Evolutionary conservation across 2,888 invertebrate genomes (phyloP).

Genomic region (Myopa tessellatipennis): DNA sequence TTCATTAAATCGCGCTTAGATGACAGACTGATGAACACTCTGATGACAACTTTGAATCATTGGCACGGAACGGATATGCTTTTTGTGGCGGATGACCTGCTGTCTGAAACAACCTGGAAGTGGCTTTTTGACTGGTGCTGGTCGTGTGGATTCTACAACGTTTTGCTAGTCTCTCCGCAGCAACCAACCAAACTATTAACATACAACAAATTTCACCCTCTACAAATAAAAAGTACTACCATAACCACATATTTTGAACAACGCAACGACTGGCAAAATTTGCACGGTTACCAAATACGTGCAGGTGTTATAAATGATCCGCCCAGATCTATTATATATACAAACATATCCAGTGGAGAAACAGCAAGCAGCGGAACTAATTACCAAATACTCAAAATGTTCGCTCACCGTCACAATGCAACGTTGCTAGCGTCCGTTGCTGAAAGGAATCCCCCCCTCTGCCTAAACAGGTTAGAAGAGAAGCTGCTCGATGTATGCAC

Average conservation of each 20-base stretch:
- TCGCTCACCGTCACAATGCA: conserved; percentile 34
- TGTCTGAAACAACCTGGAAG: too few relatives aligned
- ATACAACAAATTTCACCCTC: conserved; percentile 5
- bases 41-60: not conserved
- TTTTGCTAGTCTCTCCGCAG: too few relatives aligned
- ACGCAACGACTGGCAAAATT: not conserved
- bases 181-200: not conserved
- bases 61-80: conserved; percentile 34
- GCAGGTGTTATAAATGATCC: conserved; percentile 35
- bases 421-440: conserved; percentile 4
- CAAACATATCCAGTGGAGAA: not conserved
- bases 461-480: not conserved
- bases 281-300: conserved; percentile 28
- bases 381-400: not conserved
- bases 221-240: not conserved
- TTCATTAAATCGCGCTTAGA: not conserved
- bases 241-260: conserved; percentile 3
- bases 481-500: conserved; percentile 29
- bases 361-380: conserved; percentile 19
- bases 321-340: conserved; percentile 34
- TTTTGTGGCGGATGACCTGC: conserved; percentile 17
- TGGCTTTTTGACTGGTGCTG: too few relatives aligned
- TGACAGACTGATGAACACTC: conserved; percentile 6
- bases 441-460: conserved; percentile 20
- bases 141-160: too few relatives aligned